phyloP scores from a whole-genome alignment of 1,140 invertebrate species.

The Rhopalosiphum maidis region DNA sequence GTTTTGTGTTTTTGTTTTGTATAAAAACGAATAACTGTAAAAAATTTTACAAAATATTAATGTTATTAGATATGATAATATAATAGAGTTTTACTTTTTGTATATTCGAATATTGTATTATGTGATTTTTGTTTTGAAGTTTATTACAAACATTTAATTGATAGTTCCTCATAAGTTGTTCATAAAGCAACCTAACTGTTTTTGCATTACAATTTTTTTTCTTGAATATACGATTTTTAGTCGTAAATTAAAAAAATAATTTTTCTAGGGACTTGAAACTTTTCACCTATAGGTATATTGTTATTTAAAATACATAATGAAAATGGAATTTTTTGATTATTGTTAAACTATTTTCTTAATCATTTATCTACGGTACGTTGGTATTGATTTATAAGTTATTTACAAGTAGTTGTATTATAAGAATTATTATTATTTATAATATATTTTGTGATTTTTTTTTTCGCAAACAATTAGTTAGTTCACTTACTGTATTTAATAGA shows the following conservation, averaged over 20 bases:
- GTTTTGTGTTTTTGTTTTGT: too few species aligned
- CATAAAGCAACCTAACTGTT: background rate
- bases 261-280: background rate
- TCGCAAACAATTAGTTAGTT: too few species aligned
- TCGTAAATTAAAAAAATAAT: background rate
- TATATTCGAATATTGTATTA: background rate
- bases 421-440: background rate
- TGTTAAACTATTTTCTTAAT: background rate
- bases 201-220: too few species aligned
- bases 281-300: background rate
- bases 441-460: background rate
- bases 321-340: background rate
- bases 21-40: too few species aligned
- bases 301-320: background rate
- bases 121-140: background rate
- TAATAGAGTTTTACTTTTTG: too few species aligned
- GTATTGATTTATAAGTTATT: background rate
- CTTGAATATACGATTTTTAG: background rate
- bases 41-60: too few species aligned
- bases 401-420: background rate
- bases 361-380: background rate
- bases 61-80: too few species aligned
- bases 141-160: background rate
- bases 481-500: background rate
- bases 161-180: background rate